Conservation (phyloP, 1,140 invertebrate species). For the Anthonomus grandis region DNA sequence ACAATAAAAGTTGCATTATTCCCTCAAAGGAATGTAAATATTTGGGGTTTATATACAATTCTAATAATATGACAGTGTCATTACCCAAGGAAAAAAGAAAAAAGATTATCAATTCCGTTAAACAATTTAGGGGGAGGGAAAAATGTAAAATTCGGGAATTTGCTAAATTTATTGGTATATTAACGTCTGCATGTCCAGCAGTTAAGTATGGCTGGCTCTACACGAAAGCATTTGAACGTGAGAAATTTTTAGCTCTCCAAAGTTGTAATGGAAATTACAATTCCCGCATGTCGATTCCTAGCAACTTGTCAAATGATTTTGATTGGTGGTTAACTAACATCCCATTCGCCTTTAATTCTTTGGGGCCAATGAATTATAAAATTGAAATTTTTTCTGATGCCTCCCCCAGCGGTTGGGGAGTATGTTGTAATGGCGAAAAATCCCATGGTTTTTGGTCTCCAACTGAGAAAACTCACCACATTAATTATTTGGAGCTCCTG, state of each 20-base stretch:
- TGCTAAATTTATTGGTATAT: slow-evolving; percentile 2
- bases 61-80: slow-evolving; percentile 21
- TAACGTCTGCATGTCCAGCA: slow-evolving; percentile 2
- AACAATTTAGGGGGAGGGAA: slow-evolving; percentile 3
- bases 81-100: slow-evolving; percentile 1
- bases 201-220: slow-evolving; percentile 13
- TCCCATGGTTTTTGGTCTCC: slow-evolving; percentile 38
- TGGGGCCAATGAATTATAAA: slow-evolving; percentile 20
- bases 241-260: slow-evolving; percentile 15
- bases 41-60: slow-evolving; percentile 37
- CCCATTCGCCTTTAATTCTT: slow-evolving; percentile 8
- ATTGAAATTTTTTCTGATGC: slow-evolving; percentile 47
- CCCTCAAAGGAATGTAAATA: slow-evolving; percentile 22
- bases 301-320: slow-evolving; percentile 30
- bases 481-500: slow-evolving; percentile 18
- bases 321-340: slow-evolving; percentile 41
- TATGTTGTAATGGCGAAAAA: slow-evolving; percentile 29
- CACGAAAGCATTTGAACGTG: slow-evolving; percentile 12
- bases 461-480: slow-evolving; percentile 14
- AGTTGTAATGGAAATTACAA: slow-evolving; percentile 15
- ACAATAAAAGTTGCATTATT: slow-evolving; percentile 18
- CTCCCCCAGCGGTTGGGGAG: slow-evolving; percentile 43
- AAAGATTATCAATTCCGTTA: background rate
- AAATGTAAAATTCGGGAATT: slow-evolving; percentile 32
- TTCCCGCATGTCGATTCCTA: slow-evolving; percentile 2